Percentiles rank a stretch among this genome's conserved stretches.
These are phyloP conservation scores for Rutpela maculata DNA, from an alignment of 2,888 invertebrate species.

Conservation along the genomic window DNA sequence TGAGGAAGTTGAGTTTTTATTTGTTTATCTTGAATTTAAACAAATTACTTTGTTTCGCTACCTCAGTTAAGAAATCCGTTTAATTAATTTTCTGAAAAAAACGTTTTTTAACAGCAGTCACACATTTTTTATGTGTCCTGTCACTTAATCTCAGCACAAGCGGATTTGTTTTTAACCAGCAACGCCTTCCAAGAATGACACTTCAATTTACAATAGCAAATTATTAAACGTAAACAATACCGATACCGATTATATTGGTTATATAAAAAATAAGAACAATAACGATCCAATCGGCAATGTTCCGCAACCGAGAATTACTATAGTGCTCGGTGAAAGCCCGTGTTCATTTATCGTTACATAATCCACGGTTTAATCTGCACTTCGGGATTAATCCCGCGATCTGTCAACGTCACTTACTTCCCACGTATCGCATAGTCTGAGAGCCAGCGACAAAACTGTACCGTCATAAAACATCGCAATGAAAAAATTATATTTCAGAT, in stretches of 20 bases:
- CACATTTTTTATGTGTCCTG: neutral
- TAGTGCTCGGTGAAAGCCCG: constrained; percentile 50
- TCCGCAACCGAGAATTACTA: constrained; percentile 50
- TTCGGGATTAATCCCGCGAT: constrained; percentile 38
- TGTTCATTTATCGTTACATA: constrained; percentile 35
- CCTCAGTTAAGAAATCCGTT: too few species aligned
- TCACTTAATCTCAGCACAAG: neutral
- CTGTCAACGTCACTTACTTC: constrained; percentile 23
- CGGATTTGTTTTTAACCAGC: neutral
- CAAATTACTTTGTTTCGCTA: too few species aligned
- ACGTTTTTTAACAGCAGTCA: too few species aligned
- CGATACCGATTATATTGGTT: constrained; percentile 17
- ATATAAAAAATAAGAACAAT: constrained; percentile 47
- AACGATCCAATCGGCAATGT: constrained; percentile 49
- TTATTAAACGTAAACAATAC: constrained; percentile 13
- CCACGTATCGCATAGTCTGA: constrained; percentile 17
- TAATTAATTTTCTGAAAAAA: too few species aligned
- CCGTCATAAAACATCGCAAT: too few species aligned
- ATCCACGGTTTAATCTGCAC: constrained; percentile 39
- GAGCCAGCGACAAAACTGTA: too few species aligned
- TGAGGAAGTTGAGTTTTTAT: too few species aligned
- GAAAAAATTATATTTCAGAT: too few species aligned
- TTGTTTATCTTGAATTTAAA: too few species aligned
- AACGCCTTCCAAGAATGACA: neutral
- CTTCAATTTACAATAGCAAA: neutral